Evolutionary conservation across 2,888 invertebrate genomes (phyloP).

Genomic region (Malthinus seriepunctatus): DNA sequence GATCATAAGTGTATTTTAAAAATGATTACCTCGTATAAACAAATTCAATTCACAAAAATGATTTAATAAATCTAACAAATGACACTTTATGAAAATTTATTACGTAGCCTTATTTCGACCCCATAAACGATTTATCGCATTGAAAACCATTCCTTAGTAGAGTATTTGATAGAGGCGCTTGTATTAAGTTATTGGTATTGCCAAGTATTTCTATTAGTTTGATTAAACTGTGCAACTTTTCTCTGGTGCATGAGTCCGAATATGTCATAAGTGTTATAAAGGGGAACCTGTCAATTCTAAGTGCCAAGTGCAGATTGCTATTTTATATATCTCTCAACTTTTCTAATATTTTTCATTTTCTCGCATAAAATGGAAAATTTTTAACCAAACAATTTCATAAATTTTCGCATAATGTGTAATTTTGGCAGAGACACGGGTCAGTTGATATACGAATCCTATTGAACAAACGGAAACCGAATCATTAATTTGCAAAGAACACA

Average conservation of each 20-base stretch:
- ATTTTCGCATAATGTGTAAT: conserved; percentile 36
- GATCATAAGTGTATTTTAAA: conserved; percentile 40
- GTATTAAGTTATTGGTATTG: conserved; percentile 50
- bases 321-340: conserved; percentile 41
- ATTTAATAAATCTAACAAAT: conserved; percentile 56
- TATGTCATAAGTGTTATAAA: conserved; percentile 42
- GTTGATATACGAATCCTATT: conserved; percentile 52
- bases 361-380: background rate
- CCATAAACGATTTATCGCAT: conserved; percentile 39
- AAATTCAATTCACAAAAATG: conserved; percentile 50
- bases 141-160: conserved; percentile 38
- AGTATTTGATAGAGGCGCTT: conserved; percentile 37
- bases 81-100: conserved; percentile 56
- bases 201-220: conserved; percentile 51
- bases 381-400: conserved; percentile 34
- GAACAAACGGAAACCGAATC: conserved; percentile 52
- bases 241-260: conserved; percentile 43
- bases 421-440: conserved; percentile 47
- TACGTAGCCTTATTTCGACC: conserved; percentile 47
- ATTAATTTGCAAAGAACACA: conserved; percentile 55
- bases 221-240: conserved; percentile 47
- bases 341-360: conserved; percentile 36
- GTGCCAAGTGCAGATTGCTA: conserved; percentile 20
- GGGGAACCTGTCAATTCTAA: conserved; percentile 6
- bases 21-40: conserved; percentile 53